Conservation (phyloP, 2,888 invertebrate species). For the Cremastinae sp. region DNA sequence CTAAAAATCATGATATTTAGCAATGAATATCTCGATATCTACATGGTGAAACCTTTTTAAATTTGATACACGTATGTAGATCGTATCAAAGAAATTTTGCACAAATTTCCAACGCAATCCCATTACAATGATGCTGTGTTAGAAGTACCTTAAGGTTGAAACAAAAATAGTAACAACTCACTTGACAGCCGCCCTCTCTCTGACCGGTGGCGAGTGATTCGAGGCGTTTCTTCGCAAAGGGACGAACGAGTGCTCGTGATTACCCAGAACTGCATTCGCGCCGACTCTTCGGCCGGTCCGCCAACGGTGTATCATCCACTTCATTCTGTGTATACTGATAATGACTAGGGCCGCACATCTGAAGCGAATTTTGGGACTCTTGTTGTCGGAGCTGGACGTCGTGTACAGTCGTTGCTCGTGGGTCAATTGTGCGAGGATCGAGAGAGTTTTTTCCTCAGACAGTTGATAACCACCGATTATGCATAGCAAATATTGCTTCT, state of each 20-base stretch:
- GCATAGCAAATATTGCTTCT: slow-evolving; percentile 92
- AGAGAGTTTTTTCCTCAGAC: slow-evolving; percentile 81
- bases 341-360: slow-evolving; percentile 83
- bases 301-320: slow-evolving; percentile 85
- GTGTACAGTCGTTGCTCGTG: slow-evolving; percentile 73
- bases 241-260: slow-evolving; percentile 66
- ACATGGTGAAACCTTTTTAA: too few species aligned
- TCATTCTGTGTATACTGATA: slow-evolving; percentile 85
- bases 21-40: too few species aligned
- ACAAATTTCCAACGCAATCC: too few species aligned
- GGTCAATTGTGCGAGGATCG: slow-evolving; percentile 78
- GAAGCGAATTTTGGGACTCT: slow-evolving; percentile 71
- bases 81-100: too few species aligned
- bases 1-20: too few species aligned
- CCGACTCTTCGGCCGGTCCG: slow-evolving; percentile 83
- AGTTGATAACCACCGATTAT: slow-evolving; percentile 84
- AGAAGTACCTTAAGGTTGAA: too few species aligned
- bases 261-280: slow-evolving; percentile 78
- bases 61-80: too few species aligned
- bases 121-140: too few species aligned
- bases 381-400: slow-evolving; percentile 61
- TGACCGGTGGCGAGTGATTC: slow-evolving; percentile 72
- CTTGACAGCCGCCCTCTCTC: slow-evolving; percentile 62
- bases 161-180: neutral
- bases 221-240: slow-evolving; percentile 58